These are phyloP conservation scores for Calidris pugnax DNA, from an alignment of 2,113 vertebrate species.

Conservation along the genomic window DNA sequence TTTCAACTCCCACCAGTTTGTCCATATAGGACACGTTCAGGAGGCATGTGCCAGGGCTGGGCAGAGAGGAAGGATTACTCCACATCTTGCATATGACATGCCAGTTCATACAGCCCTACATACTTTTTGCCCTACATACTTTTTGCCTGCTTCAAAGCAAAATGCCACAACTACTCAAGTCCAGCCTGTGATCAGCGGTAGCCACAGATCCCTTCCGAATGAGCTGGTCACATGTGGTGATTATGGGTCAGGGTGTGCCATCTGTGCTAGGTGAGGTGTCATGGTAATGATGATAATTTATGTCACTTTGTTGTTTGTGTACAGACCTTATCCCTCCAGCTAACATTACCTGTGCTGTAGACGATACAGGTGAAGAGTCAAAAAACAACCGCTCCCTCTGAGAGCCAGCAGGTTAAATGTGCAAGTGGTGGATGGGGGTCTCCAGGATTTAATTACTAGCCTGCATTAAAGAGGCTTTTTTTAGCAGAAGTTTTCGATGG, in stretches of 20 bases:
- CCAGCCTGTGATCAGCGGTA: background rate
- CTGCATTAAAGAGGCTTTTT: background rate
- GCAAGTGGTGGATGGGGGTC: too few species aligned
- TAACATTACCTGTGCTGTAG: background rate
- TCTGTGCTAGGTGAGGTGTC: background rate
- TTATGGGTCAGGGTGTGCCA: background rate
- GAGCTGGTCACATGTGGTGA: background rate
- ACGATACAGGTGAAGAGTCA: background rate
- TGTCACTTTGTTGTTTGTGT: background rate
- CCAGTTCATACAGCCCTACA: background rate
- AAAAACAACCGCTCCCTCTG: background rate
- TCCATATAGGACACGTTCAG: background rate
- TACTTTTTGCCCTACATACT: background rate
- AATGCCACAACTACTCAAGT: background rate
- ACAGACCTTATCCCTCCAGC: background rate
- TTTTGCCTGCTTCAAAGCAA: background rate
- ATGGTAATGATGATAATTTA: background rate
- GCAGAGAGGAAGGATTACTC: background rate
- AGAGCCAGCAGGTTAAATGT: background rate
- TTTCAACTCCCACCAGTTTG: background rate
- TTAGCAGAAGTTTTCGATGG: background rate
- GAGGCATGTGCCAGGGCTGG: background rate
- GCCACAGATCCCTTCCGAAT: conserved; percentile 9
- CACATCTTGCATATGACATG: background rate
- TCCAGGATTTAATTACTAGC: background rate